phyloP scores from a whole-genome alignment of 53 echinoderm and acorn worm genomes.

The Henricia sp. region DNA sequence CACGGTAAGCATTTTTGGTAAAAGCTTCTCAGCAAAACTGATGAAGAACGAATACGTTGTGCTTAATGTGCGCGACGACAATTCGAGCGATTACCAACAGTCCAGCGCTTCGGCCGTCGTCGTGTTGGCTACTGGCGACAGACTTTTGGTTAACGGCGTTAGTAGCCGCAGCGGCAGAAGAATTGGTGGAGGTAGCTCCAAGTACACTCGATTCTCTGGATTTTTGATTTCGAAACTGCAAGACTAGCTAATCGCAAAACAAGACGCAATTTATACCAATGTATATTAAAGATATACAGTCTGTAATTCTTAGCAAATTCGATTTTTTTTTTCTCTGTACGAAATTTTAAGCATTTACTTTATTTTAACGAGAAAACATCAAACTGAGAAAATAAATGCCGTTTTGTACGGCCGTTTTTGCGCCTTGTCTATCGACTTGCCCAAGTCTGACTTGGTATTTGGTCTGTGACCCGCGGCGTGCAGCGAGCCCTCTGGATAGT shows the following conservation, averaged over 20 bases:
- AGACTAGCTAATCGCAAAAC: no score
- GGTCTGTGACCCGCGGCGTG: no score
- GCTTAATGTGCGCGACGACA: background rate
- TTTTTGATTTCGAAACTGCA: background rate
- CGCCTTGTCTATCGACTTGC: no score
- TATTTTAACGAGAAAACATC: background rate
- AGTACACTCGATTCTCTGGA: background rate
- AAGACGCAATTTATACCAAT: no score
- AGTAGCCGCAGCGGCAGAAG: no score
- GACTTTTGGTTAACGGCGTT: background rate
- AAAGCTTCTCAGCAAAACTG: background rate
- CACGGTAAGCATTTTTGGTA: background rate
- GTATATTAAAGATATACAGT: no score
- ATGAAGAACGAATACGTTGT: background rate
- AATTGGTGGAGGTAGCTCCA: background rate
- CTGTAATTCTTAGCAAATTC: no score
- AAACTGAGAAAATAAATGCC: slow-evolving; percentile 1
- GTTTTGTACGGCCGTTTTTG: background rate
- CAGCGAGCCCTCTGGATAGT: no score
- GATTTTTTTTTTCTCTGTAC: background rate
- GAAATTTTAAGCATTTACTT: background rate
- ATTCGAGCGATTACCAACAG: background rate
- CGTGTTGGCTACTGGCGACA: background rate
- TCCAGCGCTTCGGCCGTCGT: slow-evolving; percentile 12
- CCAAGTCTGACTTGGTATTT: no score